These are phyloP conservation scores for Zaprionus lineosus DNA, from an alignment of 2,888 invertebrate species.

Conservation along the genomic window DNA sequence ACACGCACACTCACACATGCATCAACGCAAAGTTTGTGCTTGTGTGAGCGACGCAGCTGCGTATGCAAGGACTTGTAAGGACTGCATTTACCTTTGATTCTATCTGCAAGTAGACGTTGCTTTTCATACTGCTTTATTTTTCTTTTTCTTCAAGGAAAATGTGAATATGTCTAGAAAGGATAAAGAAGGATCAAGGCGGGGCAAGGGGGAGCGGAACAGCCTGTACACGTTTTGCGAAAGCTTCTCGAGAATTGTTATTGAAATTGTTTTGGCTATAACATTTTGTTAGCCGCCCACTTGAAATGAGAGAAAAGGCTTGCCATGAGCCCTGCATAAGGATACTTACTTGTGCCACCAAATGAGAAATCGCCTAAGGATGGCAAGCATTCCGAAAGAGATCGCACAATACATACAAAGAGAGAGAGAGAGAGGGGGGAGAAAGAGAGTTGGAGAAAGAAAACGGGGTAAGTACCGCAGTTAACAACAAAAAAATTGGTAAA, in stretches of 20 bases:
- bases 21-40: slow-evolving; percentile 5
- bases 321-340: slow-evolving; percentile 24
- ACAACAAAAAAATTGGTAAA: neutral
- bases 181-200: neutral
- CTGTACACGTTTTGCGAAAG: slow-evolving; percentile 42
- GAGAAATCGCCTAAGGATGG: slow-evolving; percentile 86
- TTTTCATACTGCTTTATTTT: slow-evolving; percentile 23
- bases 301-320: slow-evolving; percentile 7
- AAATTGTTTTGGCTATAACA: slow-evolving; percentile 76
- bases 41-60: slow-evolving; percentile 52
- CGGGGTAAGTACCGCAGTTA: slow-evolving; percentile 47
- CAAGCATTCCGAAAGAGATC: slow-evolving; percentile 2
- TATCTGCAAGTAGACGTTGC: slow-evolving; percentile 40
- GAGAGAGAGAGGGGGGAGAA: slow-evolving; percentile 23
- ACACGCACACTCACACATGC: slow-evolving; percentile 2
- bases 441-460: slow-evolving; percentile 53
- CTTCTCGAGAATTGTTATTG: slow-evolving; percentile 74
- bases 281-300: slow-evolving; percentile 30
- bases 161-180: slow-evolving; percentile 4
- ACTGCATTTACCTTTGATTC: slow-evolving; percentile 77
- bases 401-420: slow-evolving; percentile 6
- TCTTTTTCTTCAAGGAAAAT: slow-evolving; percentile 5
- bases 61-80: slow-evolving; percentile 63
- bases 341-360: slow-evolving; percentile 89
- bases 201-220: neutral